Percentiles rank a stretch among this genome's conserved stretches.
phyloP scores from a whole-genome alignment of 2,113 vertebrate species.

The Thunnus thynnus region DNA sequence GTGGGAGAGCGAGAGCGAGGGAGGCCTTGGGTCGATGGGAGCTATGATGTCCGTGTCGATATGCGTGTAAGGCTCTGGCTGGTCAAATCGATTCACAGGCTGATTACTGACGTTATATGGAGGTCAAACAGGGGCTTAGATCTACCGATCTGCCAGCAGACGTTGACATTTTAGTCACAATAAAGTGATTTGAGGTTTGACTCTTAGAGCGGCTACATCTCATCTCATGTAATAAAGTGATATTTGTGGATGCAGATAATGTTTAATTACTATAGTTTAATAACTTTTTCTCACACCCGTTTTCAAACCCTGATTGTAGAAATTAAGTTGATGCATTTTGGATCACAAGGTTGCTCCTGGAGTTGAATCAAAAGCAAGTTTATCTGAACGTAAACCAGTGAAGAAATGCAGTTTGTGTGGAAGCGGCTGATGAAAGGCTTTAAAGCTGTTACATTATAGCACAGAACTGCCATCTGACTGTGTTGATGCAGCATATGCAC shows the following conservation, averaged over 20 bases:
- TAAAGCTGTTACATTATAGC: constrained; percentile 19
- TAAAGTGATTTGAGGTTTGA: not conserved
- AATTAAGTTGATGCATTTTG: not conserved
- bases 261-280: too few relatives aligned
- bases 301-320: not conserved
- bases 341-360: not conserved
- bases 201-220: not conserved
- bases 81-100: constrained; percentile 25
- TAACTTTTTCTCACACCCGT: too few relatives aligned
- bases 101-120: constrained; percentile 24
- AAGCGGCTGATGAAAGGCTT: not conserved
- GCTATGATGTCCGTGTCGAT: constrained; percentile 22
- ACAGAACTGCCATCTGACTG: constrained; percentile 47
- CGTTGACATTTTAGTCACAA: not conserved
- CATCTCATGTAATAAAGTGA: not conserved
- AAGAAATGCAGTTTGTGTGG: not conserved
- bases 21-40: not conserved
- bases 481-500: constrained; percentile 53
- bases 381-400: not conserved
- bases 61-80: not conserved
- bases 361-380: not conserved
- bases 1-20: not conserved
- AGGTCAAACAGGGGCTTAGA: constrained; percentile 26
- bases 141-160: not conserved
- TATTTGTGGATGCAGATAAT: too few relatives aligned